phyloP scores from a whole-genome alignment of 2,113 vertebrate genomes.

The Verasper variegatus region DNA sequence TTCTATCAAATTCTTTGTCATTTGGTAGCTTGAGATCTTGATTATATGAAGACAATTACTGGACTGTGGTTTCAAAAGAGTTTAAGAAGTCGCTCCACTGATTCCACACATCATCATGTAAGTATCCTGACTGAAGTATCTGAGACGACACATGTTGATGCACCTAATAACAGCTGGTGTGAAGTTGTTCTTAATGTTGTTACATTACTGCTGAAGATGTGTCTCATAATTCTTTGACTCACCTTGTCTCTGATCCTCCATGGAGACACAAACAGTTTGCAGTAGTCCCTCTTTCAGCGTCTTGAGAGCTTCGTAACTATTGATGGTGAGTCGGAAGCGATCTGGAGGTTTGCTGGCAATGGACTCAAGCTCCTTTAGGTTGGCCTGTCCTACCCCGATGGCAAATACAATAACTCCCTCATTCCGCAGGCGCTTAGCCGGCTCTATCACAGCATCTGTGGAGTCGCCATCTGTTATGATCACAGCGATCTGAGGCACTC shows the following conservation, averaged over 20 bases:
- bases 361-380: slow-evolving; percentile 64
- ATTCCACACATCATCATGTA: too few relatives aligned
- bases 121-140: too few relatives aligned
- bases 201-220: not conserved
- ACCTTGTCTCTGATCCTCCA: slow-evolving; percentile 81
- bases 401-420: slow-evolving; percentile 81
- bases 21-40: too few relatives aligned
- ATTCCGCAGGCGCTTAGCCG: slow-evolving; percentile 73
- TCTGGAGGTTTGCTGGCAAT: slow-evolving; percentile 82
- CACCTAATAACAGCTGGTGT: too few relatives aligned
- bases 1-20: not conserved
- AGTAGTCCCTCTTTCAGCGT: slow-evolving; percentile 69
- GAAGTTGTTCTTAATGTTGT: too few relatives aligned
- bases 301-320: slow-evolving; percentile 78
- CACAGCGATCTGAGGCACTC: slow-evolving; percentile 84
- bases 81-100: too few relatives aligned
- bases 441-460: slow-evolving; percentile 69
- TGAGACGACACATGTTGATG: too few relatives aligned
- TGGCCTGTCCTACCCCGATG: slow-evolving; percentile 78
- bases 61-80: too few relatives aligned
- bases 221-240: not conserved
- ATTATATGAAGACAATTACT: too few relatives aligned
- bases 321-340: slow-evolving; percentile 76
- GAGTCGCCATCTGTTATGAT: slow-evolving; percentile 86
- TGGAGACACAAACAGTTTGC: slow-evolving; percentile 77